Evolutionary conservation across 2,113 vertebrate species (phyloP).

Genomic region (Myrmophylax atrothorax): DNA sequence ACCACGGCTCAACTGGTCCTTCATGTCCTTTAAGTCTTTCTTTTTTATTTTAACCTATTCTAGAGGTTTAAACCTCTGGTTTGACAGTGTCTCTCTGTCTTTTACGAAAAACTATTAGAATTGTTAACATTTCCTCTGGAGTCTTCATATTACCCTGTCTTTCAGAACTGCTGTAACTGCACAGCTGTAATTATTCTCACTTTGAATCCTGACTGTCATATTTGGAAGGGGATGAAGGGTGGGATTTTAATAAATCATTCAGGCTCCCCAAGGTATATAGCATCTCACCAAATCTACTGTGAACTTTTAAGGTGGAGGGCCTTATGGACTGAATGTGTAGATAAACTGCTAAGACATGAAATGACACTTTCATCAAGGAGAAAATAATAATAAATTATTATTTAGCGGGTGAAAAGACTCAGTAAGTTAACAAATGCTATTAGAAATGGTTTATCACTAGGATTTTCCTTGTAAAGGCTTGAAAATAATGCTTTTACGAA

Average conservation of each 20-base stretch:
- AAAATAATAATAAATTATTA: neutral
- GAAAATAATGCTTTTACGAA: neutral
- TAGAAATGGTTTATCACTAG: neutral
- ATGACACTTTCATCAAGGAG: neutral
- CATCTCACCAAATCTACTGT: neutral
- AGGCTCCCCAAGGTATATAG: slow-evolving; percentile 5
- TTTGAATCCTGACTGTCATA: slow-evolving; percentile 63
- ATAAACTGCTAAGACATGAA: slow-evolving; percentile 33
- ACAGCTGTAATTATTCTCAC: slow-evolving; percentile 66
- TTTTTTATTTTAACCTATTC: slow-evolving; percentile 46
- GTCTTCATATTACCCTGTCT: slow-evolving; percentile 69
- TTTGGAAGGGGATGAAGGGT: slow-evolving; percentile 53
- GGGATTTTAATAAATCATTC: slow-evolving; percentile 58
- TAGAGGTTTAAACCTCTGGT: slow-evolving; percentile 50
- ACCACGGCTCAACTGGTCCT: neutral
- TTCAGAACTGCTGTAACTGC: slow-evolving; percentile 56
- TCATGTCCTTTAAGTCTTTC: slow-evolving; percentile 6
- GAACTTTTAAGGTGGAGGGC: slow-evolving; percentile 44
- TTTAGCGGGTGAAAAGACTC: neutral
- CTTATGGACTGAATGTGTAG: slow-evolving; percentile 21
- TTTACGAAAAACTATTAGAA: slow-evolving; percentile 58
- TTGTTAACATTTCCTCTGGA: slow-evolving; percentile 69
- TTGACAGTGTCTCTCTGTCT: slow-evolving; percentile 51
- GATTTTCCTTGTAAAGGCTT: neutral
- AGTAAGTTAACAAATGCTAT: neutral